Percentiles rank a stretch among this genome's conserved stretches.
Evolutionary conservation across 2,113 vertebrate genomes (phyloP).

Genomic region (Fulica atra): DNA sequence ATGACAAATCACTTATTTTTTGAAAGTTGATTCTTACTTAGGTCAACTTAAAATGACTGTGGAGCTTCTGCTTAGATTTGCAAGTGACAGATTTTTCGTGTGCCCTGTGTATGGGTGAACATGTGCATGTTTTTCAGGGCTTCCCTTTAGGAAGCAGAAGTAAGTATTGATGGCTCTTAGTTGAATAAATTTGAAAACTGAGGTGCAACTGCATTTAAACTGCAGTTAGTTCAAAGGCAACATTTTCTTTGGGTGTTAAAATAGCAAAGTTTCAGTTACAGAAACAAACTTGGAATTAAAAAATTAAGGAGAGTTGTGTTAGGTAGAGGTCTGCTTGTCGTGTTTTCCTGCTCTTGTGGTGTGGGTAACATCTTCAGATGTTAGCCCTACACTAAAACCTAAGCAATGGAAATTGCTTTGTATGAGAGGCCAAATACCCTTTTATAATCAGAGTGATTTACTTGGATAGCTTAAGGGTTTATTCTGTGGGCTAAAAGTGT

Average conservation of each 20-base stretch:
- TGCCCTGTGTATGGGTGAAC: neutral
- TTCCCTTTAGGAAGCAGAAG: neutral
- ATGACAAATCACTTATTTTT: neutral
- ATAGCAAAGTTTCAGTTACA: neutral
- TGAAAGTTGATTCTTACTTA: neutral
- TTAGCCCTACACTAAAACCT: neutral
- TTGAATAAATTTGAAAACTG: neutral
- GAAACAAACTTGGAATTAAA: neutral
- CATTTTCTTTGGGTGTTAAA: neutral
- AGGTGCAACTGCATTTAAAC: neutral
- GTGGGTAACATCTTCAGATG: too few relatives aligned
- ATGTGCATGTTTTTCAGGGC: rapidly evolving
- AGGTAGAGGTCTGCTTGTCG: neutral
- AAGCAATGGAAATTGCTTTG: neutral
- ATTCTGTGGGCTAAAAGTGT: neutral
- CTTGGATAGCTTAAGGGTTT: neutral
- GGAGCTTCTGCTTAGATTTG: neutral
- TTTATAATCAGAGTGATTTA: neutral
- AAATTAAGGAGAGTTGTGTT: neutral
- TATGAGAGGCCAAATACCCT: neutral
- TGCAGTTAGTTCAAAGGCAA: neutral
- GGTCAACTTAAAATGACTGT: neutral
- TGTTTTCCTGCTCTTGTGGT: neutral
- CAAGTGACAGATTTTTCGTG: neutral
- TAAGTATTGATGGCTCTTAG: neutral